Evolutionary conservation across 92 coral and sea anemone genomes (phyloP).

Genomic region (Zoanthus sansibaricus): DNA sequence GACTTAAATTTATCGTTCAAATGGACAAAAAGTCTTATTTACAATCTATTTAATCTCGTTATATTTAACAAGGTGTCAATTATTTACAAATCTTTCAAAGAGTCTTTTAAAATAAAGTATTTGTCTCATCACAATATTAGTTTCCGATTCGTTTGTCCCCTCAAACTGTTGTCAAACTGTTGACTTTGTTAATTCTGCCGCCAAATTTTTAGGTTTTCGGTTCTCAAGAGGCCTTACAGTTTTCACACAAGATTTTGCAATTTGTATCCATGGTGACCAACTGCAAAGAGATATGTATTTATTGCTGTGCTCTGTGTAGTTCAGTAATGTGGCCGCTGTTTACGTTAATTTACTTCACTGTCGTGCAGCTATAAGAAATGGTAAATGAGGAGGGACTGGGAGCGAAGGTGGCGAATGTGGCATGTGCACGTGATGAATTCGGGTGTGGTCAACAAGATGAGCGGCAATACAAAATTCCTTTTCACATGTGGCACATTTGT

Average conservation of each 20-base stretch:
- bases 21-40: not conserved
- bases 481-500: constrained; percentile 84
- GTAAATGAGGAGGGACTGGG: constrained; percentile 18
- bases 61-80: not conserved
- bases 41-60: not conserved
- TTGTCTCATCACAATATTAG: too few relatives aligned
- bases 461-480: constrained; percentile 84
- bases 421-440: constrained; percentile 56
- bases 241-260: not conserved
- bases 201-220: too few relatives aligned
- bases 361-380: constrained; percentile 42
- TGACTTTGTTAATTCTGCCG: too few relatives aligned
- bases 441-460: constrained; percentile 84
- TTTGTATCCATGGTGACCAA: not conserved
- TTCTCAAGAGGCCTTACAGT: too few relatives aligned
- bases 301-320: not conserved
- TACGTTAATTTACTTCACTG: not conserved
- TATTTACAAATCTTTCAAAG: too few relatives aligned
- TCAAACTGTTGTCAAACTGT: too few relatives aligned
- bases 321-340: not conserved
- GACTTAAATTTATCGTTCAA: not conserved
- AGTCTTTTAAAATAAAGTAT: too few relatives aligned
- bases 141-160: too few relatives aligned
- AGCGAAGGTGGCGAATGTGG: constrained; percentile 26
- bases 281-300: not conserved